These are phyloP conservation scores for Candidula unifasciata DNA, from an alignment of 2,888 invertebrate genomes.

Conservation along the genomic window DNA sequence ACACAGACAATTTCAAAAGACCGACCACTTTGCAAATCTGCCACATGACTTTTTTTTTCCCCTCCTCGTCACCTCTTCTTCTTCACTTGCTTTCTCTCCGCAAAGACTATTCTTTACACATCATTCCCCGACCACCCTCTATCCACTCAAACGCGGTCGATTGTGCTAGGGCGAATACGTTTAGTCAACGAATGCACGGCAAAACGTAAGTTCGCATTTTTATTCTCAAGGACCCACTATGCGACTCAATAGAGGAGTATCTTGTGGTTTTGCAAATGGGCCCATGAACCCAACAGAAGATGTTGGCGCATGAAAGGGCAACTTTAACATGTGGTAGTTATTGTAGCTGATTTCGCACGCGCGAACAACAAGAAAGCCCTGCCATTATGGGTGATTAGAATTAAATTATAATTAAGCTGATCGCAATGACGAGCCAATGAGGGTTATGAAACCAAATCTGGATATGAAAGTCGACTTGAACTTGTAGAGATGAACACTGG, in stretches of 20 bases:
- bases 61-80: background rate
- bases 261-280: conserved; percentile 21
- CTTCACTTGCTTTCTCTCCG: background rate
- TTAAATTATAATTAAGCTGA: conserved; percentile 34
- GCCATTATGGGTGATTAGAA: conserved; percentile 11
- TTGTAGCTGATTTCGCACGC: conserved; percentile 43
- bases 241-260: conserved; percentile 17
- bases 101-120: background rate
- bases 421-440: background rate
- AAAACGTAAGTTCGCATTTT: conserved; percentile 17
- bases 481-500: background rate
- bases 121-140: conserved; percentile 3
- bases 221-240: conserved; percentile 20
- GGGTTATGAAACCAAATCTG: background rate
- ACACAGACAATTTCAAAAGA: background rate
- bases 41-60: conserved; percentile 2
- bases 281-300: background rate
- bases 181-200: conserved; percentile 31
- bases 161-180: conserved; percentile 10
- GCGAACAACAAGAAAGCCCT: background rate
- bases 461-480: background rate
- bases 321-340: conserved; percentile 42
- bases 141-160: conserved; percentile 1
- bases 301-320: conserved; percentile 7
- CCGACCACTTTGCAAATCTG: conserved; percentile 27